These are phyloP conservation scores for Stictocephala bisonia DNA, from an alignment of 2,888 invertebrate genomes.

Conservation along the genomic window DNA sequence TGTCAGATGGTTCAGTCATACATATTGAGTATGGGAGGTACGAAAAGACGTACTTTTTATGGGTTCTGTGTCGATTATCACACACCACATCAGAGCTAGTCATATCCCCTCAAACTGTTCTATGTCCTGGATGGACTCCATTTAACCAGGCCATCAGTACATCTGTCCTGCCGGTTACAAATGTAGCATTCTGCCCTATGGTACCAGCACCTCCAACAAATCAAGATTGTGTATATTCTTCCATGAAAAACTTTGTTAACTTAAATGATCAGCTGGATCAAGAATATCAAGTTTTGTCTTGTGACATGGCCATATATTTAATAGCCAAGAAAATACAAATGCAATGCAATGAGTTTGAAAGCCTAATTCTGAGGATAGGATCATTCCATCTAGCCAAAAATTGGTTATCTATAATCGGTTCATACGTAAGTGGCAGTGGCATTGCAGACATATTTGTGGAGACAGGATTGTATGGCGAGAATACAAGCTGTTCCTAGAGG, in stretches of 20 bases:
- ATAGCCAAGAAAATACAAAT: constrained; percentile 3
- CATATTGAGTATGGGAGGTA: background rate
- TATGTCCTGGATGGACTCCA: constrained; percentile 9
- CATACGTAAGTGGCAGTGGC: constrained; percentile 1
- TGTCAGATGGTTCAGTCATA: background rate
- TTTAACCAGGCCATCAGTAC: background rate
- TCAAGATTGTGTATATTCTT: constrained; percentile 5
- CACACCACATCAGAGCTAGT: background rate
- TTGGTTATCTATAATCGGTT: constrained; percentile 1
- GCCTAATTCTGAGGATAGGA: background rate
- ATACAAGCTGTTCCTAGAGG: background rate
- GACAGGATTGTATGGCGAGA: constrained; percentile 1
- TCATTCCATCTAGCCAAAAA: background rate
- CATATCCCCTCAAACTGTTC: background rate
- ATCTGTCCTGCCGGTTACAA: background rate
- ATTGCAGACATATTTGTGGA: background rate
- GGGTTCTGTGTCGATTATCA: constrained; percentile 6
- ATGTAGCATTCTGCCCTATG: constrained; percentile 1
- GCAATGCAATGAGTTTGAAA: background rate
- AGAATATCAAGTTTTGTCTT: background rate
- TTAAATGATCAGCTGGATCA: constrained; percentile 3
- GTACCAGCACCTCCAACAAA: background rate
- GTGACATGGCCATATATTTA: constrained; percentile 10
- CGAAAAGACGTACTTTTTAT: background rate
- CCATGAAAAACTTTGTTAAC: background rate